Conservation (phyloP, 2,113 vertebrate species). For the Paramisgurnus dabryanus region DNA sequence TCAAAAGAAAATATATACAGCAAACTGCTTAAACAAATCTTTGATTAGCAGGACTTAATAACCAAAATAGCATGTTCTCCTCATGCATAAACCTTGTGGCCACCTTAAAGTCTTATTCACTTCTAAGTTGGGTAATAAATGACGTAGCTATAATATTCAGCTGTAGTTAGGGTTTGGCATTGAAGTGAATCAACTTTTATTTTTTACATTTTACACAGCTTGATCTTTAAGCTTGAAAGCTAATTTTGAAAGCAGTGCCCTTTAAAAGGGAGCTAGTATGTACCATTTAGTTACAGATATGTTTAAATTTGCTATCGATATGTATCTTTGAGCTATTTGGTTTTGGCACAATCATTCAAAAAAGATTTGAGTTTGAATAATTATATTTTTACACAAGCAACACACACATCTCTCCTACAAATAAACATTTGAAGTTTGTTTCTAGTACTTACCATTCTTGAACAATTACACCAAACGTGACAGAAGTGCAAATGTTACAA, state of each 20-base stretch:
- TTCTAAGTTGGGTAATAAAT: not conserved
- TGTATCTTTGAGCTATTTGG: no score
- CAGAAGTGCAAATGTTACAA: no score
- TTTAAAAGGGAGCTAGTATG: not conserved
- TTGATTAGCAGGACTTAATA: constrained; percentile 12
- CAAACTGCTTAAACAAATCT: constrained; percentile 19
- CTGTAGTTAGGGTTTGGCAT: constrained; percentile 12
- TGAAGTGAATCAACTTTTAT: not conserved
- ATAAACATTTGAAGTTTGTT: no score
- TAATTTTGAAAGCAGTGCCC: not conserved
- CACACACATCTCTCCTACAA: no score
- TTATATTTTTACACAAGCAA: no score
- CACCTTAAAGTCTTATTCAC: constrained; percentile 9
- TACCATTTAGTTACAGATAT: no score
- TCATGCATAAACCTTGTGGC: constrained; percentile 27
- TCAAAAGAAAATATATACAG: constrained; percentile 44
- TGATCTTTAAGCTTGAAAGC: not conserved
- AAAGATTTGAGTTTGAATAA: no score
- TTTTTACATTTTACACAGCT: not conserved
- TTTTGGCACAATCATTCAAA: no score
- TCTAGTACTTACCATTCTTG: no score
- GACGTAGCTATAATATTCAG: not conserved
- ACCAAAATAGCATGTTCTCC: constrained; percentile 34
- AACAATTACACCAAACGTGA: no score
- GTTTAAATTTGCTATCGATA: no score